A percentile compares a stretch with the other conserved stretches of the same genome.
Conservation (phyloP, 1,140 invertebrate genomes). For the Macrobrachium rosenbergii region DNA sequence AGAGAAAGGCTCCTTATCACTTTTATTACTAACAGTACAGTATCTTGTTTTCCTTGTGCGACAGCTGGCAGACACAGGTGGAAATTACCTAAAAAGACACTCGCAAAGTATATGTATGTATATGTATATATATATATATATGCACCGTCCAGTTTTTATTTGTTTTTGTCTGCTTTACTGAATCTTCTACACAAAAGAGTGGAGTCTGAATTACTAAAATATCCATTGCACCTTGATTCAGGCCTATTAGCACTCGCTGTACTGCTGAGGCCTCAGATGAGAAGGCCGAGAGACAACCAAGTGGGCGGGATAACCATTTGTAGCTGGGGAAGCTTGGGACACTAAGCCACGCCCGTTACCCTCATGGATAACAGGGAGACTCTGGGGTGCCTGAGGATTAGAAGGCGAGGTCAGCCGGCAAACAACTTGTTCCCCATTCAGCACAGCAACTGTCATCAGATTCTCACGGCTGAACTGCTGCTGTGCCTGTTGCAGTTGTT, state of each 20-base stretch:
- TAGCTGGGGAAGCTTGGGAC: conserved; percentile 33
- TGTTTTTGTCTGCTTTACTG: no score
- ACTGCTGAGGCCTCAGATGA: conserved; percentile 50
- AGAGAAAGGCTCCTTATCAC: no score
- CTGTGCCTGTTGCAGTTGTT: conserved; percentile 61
- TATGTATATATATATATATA: neutral
- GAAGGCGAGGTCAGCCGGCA: conserved; percentile 81
- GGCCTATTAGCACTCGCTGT: conserved; percentile 56
- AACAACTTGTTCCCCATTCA: conserved; percentile 86
- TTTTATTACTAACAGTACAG: neutral
- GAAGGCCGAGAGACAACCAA: conserved; percentile 58
- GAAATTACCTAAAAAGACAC: conserved; percentile 20
- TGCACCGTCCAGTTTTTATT: no score
- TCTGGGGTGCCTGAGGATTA: conserved; percentile 69
- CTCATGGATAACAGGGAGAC: conserved; percentile 61
- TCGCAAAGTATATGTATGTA: neutral
- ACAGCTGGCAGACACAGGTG: conserved; percentile 20
- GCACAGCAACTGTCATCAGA: conserved; percentile 79
- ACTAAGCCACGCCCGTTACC: conserved; percentile 43
- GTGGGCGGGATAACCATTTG: conserved; percentile 64
- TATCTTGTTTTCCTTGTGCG: neutral
- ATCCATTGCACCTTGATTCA: conserved; percentile 5
- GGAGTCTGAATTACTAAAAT: neutral
- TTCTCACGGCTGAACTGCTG: conserved; percentile 68
- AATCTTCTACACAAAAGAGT: no score